Evolutionary conservation across 2,888 invertebrate species (phyloP), one percentile per base, ranked within the genome.

Genomic region (Caenorhabditis angaria): DNA sequence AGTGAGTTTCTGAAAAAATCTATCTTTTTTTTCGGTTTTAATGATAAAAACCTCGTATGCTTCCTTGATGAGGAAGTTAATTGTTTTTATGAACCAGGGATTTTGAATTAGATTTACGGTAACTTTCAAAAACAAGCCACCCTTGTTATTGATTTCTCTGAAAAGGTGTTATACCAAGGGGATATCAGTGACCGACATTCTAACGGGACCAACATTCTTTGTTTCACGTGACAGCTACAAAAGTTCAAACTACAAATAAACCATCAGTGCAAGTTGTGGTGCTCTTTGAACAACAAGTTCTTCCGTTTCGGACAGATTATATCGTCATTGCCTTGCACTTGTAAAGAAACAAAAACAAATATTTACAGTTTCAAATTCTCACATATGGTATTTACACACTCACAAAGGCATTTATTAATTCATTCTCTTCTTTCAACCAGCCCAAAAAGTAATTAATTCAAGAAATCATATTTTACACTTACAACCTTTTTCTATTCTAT

Each of bases 11-110:
- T 10, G 41, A 41, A 41, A 41, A 3, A 18, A 41, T 41, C 5
- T 41, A 14, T 41, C 18, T 64, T 55, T 64, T 61, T 63, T 64
- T 55, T 41, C 63, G n/a, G n/a, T n/a, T n/a, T n/a, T n/a, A n/a
- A n/a, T n/a, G n/a, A n/a, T n/a, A n/a, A n/a, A n/a, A n/a, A n/a
- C n/a, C n/a, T n/a, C n/a, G n/a, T n/a, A n/a, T n/a, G n/a, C n/a
- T n/a, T n/a, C n/a, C n/a, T n/a, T n/a, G n/a, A n/a, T n/a, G n/a
- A n/a, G n/a, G n/a, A n/a, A n/a, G n/a, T n/a, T n/a, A n/a, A n/a
- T n/a, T n/a, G 32, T 32, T 32, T 32, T 32, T 32, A 12, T 8
- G 12, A 5, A 32, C 32, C 32, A 32, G 32, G 32, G n/a, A n/a
- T n/a, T n/a, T n/a, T n/a, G n/a, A n/a, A n/a, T n/a, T n/a, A n/a